A percentile compares a stretch with the other conserved stretches of the same genome.
These are phyloP conservation scores for Bombus pascuorum DNA, from an alignment of 1,140 invertebrate genomes.

Conservation along the genomic window DNA sequence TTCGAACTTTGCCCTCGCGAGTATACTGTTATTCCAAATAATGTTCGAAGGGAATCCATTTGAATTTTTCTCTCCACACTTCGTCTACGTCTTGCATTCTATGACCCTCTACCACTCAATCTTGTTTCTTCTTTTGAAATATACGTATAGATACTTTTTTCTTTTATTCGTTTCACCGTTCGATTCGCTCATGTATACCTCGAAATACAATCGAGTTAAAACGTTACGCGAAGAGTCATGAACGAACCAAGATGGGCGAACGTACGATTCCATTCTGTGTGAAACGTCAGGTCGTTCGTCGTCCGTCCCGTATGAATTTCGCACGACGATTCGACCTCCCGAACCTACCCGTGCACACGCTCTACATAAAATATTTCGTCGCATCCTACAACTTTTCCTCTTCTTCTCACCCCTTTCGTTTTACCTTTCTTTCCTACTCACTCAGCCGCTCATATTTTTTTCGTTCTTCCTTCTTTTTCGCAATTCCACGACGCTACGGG, in stretches of 20 bases:
- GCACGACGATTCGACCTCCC: background rate
- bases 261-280: background rate
- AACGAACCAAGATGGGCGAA: background rate
- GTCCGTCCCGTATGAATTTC: slow-evolving; percentile 13
- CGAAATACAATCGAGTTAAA: background rate
- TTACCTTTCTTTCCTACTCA: too few species aligned
- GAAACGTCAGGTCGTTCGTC: background rate
- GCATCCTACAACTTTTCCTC: background rate
- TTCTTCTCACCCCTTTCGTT: background rate
- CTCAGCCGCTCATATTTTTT: too few species aligned
- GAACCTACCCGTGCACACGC: background rate
- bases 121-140: too few species aligned
- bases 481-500: slow-evolving; percentile 4
- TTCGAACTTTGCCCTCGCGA: slow-evolving; percentile 5
- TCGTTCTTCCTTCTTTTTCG: background rate
- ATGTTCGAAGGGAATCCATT: background rate
- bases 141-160: background rate
- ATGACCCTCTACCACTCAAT: background rate
- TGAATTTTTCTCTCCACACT: slow-evolving; percentile 4
- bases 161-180: background rate
- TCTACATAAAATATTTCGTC: slow-evolving; percentile 50
- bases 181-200: background rate
- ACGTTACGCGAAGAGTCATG: background rate
- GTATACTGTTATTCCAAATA: background rate
- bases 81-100: too few species aligned